Conservation (phyloP, 2,888 invertebrate genomes). For the Acanthosepion pharaonis region DNA sequence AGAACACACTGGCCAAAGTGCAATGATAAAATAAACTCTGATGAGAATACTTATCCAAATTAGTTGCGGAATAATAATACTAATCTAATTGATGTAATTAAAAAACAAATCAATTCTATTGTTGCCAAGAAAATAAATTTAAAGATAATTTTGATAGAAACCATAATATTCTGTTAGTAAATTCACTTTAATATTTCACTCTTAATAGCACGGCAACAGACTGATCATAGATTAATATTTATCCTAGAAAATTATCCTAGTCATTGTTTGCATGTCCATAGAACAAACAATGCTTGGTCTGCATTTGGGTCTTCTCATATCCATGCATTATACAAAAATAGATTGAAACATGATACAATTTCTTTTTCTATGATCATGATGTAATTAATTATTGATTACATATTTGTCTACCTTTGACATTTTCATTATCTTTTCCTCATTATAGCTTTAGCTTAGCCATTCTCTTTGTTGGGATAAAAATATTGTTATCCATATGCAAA, state of each 20-base stretch:
- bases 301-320: not conserved
- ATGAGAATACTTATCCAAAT: not conserved
- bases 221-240: not conserved
- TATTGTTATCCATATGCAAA: not conserved
- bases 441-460: no score
- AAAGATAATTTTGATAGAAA: not conserved
- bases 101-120: not conserved
- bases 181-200: not conserved
- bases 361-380: not conserved
- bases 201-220: not conserved
- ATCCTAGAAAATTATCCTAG: not conserved
- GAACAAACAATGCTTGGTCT: not conserved
- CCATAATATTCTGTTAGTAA: not conserved
- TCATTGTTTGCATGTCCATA: not conserved
- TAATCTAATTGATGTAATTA: not conserved
- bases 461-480: no score
- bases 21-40: not conserved
- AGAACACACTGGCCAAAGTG: not conserved
- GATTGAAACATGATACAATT: not conserved
- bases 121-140: not conserved
- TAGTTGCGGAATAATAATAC: not conserved
- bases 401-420: slow-evolving; percentile 4
- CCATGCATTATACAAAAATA: not conserved
- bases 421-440: not conserved
- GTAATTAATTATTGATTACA: not conserved